Percentiles rank a stretch among this genome's conserved stretches.
Conservation (phyloP, 2,113 vertebrate genomes). For the Petromus typicus region DNA sequence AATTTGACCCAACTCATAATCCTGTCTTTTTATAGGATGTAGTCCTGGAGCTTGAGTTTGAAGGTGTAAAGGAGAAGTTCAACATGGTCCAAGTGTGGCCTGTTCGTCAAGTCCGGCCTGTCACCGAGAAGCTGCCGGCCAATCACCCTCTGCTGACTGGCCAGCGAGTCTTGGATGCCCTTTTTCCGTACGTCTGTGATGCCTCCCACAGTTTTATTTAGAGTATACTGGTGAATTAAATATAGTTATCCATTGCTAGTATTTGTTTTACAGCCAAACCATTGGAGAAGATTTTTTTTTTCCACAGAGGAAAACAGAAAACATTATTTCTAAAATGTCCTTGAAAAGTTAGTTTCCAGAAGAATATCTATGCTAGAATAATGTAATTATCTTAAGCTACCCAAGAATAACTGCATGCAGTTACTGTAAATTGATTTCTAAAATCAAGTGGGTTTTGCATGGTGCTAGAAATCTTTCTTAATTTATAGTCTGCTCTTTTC, state of each 20-base stretch:
- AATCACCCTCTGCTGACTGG: slow-evolving; percentile 97
- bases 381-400: background rate
- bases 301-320: background rate
- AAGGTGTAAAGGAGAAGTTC: slow-evolving; percentile 97
- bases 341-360: slow-evolving; percentile 19
- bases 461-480: background rate
- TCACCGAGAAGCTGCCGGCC: slow-evolving; percentile 97
- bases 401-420: background rate
- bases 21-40: slow-evolving; percentile 90
- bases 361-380: background rate
- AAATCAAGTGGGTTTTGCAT: background rate
- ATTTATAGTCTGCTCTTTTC: slow-evolving; percentile 9
- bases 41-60: slow-evolving; percentile 97
- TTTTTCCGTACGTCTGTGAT: slow-evolving; percentile 94
- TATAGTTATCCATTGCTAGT: background rate
- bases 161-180: slow-evolving; percentile 96
- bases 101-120: slow-evolving; percentile 96
- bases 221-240: slow-evolving; percentile 7
- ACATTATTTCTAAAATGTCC: slow-evolving; percentile 33
- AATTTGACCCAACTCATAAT: slow-evolving; percentile 24
- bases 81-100: slow-evolving; percentile 99
- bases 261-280: background rate
- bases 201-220: background rate
- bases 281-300: background rate
- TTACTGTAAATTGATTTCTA: slow-evolving; percentile 35